These are phyloP conservation scores for Campylorhamphus procurvoides DNA, from an alignment of 2,113 vertebrate genomes.

Conservation along the genomic window DNA sequence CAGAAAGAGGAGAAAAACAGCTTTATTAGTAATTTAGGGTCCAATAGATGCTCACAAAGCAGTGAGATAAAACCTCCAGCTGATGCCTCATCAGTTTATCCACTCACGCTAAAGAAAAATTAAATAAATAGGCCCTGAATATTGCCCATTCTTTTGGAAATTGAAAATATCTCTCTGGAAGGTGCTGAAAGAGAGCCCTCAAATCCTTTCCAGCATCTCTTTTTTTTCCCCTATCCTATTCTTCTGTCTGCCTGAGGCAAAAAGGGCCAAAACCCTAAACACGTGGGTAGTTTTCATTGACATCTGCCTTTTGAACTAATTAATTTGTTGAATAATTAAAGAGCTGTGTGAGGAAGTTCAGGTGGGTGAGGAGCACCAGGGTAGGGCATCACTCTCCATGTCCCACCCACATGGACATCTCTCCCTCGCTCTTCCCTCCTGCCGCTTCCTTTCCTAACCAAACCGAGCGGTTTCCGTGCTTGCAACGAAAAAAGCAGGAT, in stretches of 20 bases:
- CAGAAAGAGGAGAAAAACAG: rapidly evolving
- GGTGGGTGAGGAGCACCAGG: not conserved
- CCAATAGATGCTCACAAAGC: not conserved
- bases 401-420: rapidly evolving
- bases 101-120: not conserved
- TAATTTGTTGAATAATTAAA: not conserved
- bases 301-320: not conserved
- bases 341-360: rapidly evolving
- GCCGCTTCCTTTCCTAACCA: not conserved
- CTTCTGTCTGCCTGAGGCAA: not conserved
- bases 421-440: not conserved
- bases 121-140: not conserved
- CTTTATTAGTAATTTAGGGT: not conserved
- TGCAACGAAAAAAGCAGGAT: not conserved
- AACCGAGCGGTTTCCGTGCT: not conserved
- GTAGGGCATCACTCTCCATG: rapidly evolving
- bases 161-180: not conserved
- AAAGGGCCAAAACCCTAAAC: not conserved
- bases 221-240: not conserved
- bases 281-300: not conserved
- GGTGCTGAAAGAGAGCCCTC: not conserved
- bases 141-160: not conserved
- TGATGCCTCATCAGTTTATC: not conserved
- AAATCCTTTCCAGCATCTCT: not conserved
- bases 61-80: not conserved